Evolutionary conservation across 2,888 invertebrate genomes (phyloP), one percentile per base, ranked within the genome.

Genomic region (Diarsia rubi): DNA sequence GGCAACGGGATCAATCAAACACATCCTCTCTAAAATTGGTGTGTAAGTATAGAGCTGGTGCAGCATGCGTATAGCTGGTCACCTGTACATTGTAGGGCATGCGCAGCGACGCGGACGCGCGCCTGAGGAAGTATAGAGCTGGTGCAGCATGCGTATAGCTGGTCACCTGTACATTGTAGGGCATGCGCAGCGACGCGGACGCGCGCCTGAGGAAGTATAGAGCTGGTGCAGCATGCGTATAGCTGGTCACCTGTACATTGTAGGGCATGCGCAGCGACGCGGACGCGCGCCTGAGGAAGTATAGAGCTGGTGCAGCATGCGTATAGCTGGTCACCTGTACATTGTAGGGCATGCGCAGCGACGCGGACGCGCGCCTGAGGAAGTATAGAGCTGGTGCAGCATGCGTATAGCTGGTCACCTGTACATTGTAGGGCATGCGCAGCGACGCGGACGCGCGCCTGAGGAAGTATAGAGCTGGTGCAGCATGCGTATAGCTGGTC

Each of bases 161-260:
- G 45, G 88, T 90, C 92, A 96, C 95, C 95, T 96, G 93, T 89
- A 96, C 93, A 89, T 95, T 92, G 88, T 96, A 95, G 2, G 98
- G 98, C 85, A 98, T 97, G 85, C 98, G 97, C 70, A 98, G 97
- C 90, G 97, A 97, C 82, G 97, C 97, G 47, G 98, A 97, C 45
- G 98, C 98, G 81, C 98, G 97, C 87, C 97, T 97, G 59, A 98
- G 97, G 96, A 98, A 98, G 87, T n/a, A n/a, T n/a, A n/a, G n/a
- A n/a, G n/a, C n/a, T n/a, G n/a, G 62, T 69, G 69, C 69, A 62
- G 67, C 78, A 84, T 86, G 89, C 88, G 11, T 76, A 76, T 11
- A 79, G 62, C 19, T 60, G 45, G 88, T 90, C 92, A 96, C 95
- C 95, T 96, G 93, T 89, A 96, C 93, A 89, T 95, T 92, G 88